Evolutionary conservation across 92 coral and sea anemone species (phyloP).

Genomic region (Plumapathes pennacea): DNA sequence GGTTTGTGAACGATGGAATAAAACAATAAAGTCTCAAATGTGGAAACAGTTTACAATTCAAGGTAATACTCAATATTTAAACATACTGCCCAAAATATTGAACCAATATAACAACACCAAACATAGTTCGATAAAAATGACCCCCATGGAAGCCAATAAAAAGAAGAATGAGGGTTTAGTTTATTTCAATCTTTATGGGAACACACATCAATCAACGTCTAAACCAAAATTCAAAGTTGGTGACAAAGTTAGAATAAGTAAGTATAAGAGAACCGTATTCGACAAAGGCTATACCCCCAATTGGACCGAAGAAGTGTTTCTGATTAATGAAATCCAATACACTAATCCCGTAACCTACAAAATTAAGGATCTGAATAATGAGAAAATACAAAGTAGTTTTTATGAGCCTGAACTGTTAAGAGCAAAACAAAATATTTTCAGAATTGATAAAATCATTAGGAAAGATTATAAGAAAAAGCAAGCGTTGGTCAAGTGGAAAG

Average conservation of each 20-base stretch:
- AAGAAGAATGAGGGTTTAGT: slow-evolving; percentile 50
- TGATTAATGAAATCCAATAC: slow-evolving; percentile 17
- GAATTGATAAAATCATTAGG: slow-evolving; percentile 41
- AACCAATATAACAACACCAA: slow-evolving; percentile 36
- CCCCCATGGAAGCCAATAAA: slow-evolving; percentile 41
- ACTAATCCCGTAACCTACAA: slow-evolving; percentile 24
- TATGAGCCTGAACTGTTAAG: slow-evolving; percentile 38
- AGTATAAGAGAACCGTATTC: slow-evolving; percentile 41
- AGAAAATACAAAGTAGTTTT: slow-evolving; percentile 34
- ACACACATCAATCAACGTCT: slow-evolving; percentile 24
- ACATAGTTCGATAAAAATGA: slow-evolving; percentile 38
- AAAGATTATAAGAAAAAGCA: slow-evolving; percentile 38
- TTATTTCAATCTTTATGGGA: slow-evolving; percentile 46
- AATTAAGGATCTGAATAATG: slow-evolving; percentile 39
- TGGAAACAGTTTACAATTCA: slow-evolving; percentile 49
- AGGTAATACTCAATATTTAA: slow-evolving; percentile 40
- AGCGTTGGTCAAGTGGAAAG: slow-evolving; percentile 43
- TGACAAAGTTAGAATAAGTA: slow-evolving; percentile 44
- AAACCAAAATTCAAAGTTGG: slow-evolving; percentile 51
- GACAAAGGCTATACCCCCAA: slow-evolving; percentile 41
- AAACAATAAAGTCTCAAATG: slow-evolving; percentile 50
- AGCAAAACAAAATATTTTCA: slow-evolving; percentile 38
- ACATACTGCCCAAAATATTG: slow-evolving; percentile 28
- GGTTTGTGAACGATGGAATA: slow-evolving; percentile 43
- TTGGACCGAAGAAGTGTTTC: slow-evolving; percentile 33